Base-by-base conservation (phyloP, 2,797 vertebrate genomes). In the Danio kyathit region DNA sequence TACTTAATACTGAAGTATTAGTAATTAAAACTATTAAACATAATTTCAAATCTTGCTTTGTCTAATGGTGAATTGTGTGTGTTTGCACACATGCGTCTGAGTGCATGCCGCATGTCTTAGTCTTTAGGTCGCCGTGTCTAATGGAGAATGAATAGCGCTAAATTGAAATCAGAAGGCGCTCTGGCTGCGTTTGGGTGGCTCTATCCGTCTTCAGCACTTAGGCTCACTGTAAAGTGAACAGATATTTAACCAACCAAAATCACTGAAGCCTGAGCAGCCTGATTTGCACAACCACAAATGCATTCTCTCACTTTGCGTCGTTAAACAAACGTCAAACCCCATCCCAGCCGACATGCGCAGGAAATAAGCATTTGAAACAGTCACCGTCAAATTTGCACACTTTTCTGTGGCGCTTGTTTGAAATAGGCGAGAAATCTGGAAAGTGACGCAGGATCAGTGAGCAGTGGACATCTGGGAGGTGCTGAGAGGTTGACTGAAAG, bases 261-360 rank as follows among this genome's bases (percentile, higher is more conserved):
- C 66, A 38, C 49, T 38, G 29, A 79, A 51, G 77, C 60, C 40
- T 71, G 46, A 60, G 74, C 64, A 41, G 46, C 64, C 73, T 76
- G 73, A 77, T 77, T 69, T 10, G 16, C n/a, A 17, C 16, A 8
- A 52, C n/a, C 70, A 51, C 79, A 67, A 70, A 69, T 4, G 82
- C 57, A 81, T 65, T 17, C 38, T 80, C 80, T 82, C 71, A 83
- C 71, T 85, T 83, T 85, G 72, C 80, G 66, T 74, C 56, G 17
- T 82, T 86, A 81, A 87, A 29, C 74, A 43, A 13, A 79, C 84
- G 81, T 86, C 84, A 83, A 79, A 85, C 70, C 74, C 54, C 75
- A 81, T 56, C 56, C 17, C 6, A 13, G 41, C n/a, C 54, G 56
- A 71, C 16, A 41, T 7, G 21, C 17, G 21, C 17, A 63, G 67